Conservation (phyloP, 2,113 vertebrate species). For the Phalacrocorax pelagicus region DNA sequence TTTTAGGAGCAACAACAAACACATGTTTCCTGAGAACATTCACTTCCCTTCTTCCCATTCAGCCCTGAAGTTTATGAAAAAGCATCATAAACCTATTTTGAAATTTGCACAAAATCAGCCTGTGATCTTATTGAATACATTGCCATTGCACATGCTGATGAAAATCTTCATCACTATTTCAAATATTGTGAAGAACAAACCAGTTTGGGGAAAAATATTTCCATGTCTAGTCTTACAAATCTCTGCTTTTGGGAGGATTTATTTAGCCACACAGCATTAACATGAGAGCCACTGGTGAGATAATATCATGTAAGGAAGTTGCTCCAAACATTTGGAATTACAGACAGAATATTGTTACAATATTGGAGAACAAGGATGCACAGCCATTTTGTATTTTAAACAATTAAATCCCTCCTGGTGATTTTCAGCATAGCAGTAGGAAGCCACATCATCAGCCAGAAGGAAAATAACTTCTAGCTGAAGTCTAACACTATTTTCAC, state of each 20-base stretch:
- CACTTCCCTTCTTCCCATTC: neutral
- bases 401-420: neutral
- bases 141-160: neutral
- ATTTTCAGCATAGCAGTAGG: neutral
- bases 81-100: neutral
- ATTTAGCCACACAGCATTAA: neutral
- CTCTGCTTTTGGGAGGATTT: neutral
- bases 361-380: neutral
- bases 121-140: neutral
- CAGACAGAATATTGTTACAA: neutral
- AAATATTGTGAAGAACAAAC: neutral
- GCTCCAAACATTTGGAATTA: neutral
- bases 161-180: neutral
- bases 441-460: neutral
- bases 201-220: neutral
- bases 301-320: neutral
- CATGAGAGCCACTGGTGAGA: neutral
- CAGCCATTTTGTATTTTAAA: neutral
- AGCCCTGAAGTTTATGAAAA: neutral
- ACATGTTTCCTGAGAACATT: neutral
- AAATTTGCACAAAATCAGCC: neutral
- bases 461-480: neutral
- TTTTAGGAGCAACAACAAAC: neutral
- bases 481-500: neutral
- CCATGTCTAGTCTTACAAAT: neutral